Base-by-base conservation (phyloP, 2,113 vertebrate species). In the Jacana jacana region DNA sequence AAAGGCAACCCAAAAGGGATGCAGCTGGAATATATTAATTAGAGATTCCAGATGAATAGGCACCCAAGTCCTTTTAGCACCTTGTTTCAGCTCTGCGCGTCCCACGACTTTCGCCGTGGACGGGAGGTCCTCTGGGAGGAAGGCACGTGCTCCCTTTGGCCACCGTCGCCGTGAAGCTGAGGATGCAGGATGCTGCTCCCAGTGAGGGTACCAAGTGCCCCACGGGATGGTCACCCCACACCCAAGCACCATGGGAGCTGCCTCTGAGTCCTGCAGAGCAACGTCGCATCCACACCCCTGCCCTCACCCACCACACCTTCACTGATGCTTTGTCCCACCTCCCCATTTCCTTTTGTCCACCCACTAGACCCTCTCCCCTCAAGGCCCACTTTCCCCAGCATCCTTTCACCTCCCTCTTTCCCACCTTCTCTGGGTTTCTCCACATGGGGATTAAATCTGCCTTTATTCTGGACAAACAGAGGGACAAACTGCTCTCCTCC, bases 1-100 rank as follows among this genome's bases (percentile, higher is more conserved):
- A 81, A 75, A 68, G 69, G 73, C 80, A 90, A 69, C 80, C 82
- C 65, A 20, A 81, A 91, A 93, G 93, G 80, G 90, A 76, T 61
- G 92, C 95, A 94, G 88, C 88, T 93, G 95, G 86, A 72, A 68
- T 60, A 27, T 18, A 93, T 96, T 78, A 78, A 86, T 91, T 61
- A 24, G 58, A 22, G 65, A 81, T 93, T 79, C 77, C 86, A 79
- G 69, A 95, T 48, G 77, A 87, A 60, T 4, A 48, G 76, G 16
- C 88, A 86, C 77, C 61, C 40, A 39, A 33, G 51, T 44, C 46
- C 88, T 88, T 81, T 52, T 14, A n/a, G 57, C 69, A 79, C 82
- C 65, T 84, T 84, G 35, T 10, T 37, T 8, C 40, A 49, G 72
- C 64, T 86, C 51, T 0, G 7, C 49, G 20, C 7, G 2, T 33